Percentiles rank a stretch among this genome's conserved stretches.
These are phyloP conservation scores for Tinea trinotella DNA, from an alignment of 2,888 invertebrate species.

Conservation along the genomic window DNA sequence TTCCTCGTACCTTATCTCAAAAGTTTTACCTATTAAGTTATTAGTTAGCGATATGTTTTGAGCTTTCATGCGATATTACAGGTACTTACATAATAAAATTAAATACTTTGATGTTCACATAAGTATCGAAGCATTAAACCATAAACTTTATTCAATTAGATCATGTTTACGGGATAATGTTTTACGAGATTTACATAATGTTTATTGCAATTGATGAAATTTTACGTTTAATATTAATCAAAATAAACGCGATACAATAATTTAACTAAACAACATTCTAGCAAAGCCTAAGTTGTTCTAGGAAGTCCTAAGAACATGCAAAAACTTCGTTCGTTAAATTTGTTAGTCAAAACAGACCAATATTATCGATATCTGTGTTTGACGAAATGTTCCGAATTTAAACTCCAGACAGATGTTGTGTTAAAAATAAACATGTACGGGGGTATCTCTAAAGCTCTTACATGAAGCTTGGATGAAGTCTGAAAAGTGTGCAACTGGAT, in stretches of 20 bases:
- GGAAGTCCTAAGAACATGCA: too few species aligned
- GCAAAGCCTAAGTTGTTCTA: too few species aligned
- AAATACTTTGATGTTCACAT: neutral
- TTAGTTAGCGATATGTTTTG: constrained; percentile 7
- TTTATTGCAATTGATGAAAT: too few species aligned
- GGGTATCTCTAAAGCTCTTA: constrained; percentile 2
- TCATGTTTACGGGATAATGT: too few species aligned
- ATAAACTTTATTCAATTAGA: too few species aligned
- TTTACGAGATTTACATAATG: too few species aligned
- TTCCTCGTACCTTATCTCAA: constrained; percentile 3
- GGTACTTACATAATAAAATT: neutral
- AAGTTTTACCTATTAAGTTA: constrained; percentile 8
- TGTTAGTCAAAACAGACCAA: too few species aligned
- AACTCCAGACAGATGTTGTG: neutral
- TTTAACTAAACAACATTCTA: too few species aligned
- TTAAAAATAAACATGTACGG: constrained; percentile 1
- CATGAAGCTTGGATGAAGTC: constrained; percentile 38
- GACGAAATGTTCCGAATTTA: neutral
- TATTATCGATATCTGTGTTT: neutral
- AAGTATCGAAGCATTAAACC: too few species aligned
- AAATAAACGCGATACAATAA: too few species aligned
- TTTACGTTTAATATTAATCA: too few species aligned
- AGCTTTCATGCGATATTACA: neutral
- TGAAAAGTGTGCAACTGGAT: constrained; percentile 50
- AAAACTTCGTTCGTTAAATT: too few species aligned